Evolutionary conservation across 1,140 invertebrate genomes (phyloP), one percentile per base, ranked within the genome.

Genomic region (Heliconius hewitsoni): DNA sequence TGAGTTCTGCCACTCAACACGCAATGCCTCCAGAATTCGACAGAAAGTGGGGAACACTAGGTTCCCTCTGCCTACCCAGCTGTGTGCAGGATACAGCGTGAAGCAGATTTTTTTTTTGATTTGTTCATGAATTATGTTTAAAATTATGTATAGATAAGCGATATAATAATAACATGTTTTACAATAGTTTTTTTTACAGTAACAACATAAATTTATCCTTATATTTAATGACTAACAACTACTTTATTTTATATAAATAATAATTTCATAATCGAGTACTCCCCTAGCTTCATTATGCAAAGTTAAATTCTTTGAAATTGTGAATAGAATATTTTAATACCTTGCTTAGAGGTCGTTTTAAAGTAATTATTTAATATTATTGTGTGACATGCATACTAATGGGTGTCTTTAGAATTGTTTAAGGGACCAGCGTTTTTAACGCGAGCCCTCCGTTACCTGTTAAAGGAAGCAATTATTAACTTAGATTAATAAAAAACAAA

Each of bases 281-380:
- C 60, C 60, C 60, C 55, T 57, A 57, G 55, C 60, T 66, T 66
- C 60, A 66, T 66, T 66, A 66, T 66, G 60, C 60, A 66, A 66
- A 66, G 60, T 66, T 66, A 66, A 66, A 66, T 30, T 66, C 60
- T 66, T 66, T 66, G 60, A 66, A 66, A 66, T 66, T 66, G 60
- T 27, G 60, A 66, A 66, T 66, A 66, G 60, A 66, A 66, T 66
- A 66, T 66, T 66, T 66, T 66, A 66, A 66, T 66, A 66, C 9
- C 60, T 66, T 66, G 4, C 60, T 66, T 66, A 66, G 60, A 30
- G 27, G 60, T 66, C 60, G 60, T 66, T 66, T 66, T 66, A 66
- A 66, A 66, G 60, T 66, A 66, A 66, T 66, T 66, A 66, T 66
- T 66, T 66, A 66, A 66, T 30, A 66, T 66, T 66, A 66, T 66